Evolutionary conservation across 1,140 invertebrate genomes (phyloP).

Genomic region (Reticulitermes speratus): DNA sequence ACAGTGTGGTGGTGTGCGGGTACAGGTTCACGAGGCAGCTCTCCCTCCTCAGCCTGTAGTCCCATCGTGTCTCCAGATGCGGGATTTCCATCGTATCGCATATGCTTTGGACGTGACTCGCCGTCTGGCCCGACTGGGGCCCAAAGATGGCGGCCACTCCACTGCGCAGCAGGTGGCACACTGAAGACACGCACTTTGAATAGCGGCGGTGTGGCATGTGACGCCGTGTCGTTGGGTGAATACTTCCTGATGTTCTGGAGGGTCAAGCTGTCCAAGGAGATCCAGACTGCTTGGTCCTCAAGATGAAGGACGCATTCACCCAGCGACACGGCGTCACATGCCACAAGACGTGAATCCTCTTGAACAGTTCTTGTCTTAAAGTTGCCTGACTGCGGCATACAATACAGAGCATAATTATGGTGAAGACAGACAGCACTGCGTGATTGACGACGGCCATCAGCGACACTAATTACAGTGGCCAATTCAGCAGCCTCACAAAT

Average conservation of each 20-base stretch:
- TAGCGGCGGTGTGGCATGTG: no score
- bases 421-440: no score
- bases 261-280: not conserved
- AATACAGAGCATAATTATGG: no score
- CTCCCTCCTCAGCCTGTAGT: constrained; percentile 80
- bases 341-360: no score
- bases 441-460: no score
- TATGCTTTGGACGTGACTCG: constrained; percentile 91
- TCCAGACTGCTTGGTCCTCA: not conserved
- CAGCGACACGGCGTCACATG: no score
- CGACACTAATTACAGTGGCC: no score
- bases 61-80: constrained; percentile 92
- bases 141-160: constrained; percentile 94
- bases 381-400: no score
- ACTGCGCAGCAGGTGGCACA: constrained; percentile 81
- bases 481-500: no score
- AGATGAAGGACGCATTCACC: no score
- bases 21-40: constrained; percentile 92
- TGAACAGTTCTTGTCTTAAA: no score
- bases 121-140: constrained; percentile 84
- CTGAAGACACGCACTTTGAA: constrained; percentile 51
- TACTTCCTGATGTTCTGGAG: not conserved
- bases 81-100: constrained; percentile 96
- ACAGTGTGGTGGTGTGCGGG: constrained; percentile 85
- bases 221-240: no score